Base-by-base conservation (phyloP, 2,888 invertebrate genomes). In the Orthosia gracilis region DNA sequence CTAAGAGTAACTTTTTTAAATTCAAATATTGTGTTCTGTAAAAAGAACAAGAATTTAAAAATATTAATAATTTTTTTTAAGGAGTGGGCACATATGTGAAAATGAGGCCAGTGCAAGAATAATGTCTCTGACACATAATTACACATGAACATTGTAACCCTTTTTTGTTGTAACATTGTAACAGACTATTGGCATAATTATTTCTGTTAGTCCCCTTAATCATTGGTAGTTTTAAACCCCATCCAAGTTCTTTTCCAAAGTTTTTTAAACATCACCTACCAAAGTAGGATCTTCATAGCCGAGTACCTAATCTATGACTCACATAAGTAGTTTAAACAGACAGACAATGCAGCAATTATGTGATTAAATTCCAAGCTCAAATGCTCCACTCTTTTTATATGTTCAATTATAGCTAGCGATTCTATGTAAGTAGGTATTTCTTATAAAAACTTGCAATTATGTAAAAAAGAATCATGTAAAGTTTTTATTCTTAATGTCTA, bases 271-370 rank as follows among this genome's bases (percentile, higher is more conserved):
- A 12, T 61, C n/a, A 26, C 21, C 55, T 54, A 26, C 26, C 4
- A 26, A 52, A 47, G 61, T 69, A 2, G 55, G 11, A 76, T 71
- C 73, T 76, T 79, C 73, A 75, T 64, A 84, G 66, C 61, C 11
- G 4, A 68, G 62, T 63, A 80, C 64, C 31, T 52, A 45, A 66
- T 65, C 67, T 62, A 78, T 89, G 88, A 90, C 72, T 89, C 88
- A 89, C 21, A 4, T 77, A 78, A 76, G 81, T 85, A 69, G 73
- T 85, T 82, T 77, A 84, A 82, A 82, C 79, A 86, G 86, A 74
- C 80, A 81, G 74, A 88, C 86, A 88, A 86, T 87, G 74, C 82
- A 78, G 74, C 85, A 88, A 89, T 90, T 88, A 85, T 86, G 75
- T 82, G 82, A 85, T 87, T 86, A 83, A 77, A 87, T 83, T 80